These are phyloP conservation scores for Indicator indicator DNA, from an alignment of 2,113 vertebrate genomes.

Conservation along the genomic window DNA sequence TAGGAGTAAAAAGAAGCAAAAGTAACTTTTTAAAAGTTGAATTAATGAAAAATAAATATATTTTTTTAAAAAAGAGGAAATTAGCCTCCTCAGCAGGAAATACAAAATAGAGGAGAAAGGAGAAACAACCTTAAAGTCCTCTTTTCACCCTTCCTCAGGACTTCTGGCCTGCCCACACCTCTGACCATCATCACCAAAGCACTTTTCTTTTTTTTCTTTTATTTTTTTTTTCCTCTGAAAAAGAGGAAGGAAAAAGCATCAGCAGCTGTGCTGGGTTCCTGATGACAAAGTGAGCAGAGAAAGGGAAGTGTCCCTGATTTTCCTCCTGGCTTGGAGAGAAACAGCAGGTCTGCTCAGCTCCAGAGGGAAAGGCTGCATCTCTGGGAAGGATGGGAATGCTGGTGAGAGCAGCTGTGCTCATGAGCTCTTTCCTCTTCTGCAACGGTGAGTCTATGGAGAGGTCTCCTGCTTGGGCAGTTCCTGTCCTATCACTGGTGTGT, in stretches of 20 bases:
- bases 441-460: not conserved
- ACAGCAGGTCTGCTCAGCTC: fast-evolving
- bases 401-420: fast-evolving
- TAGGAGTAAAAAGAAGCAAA: not conserved
- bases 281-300: not conserved
- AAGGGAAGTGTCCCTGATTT: not conserved
- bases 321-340: not conserved
- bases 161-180: not conserved
- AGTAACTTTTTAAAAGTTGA: not conserved
- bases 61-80: not conserved
- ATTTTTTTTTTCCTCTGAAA: not conserved
- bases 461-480: not conserved
- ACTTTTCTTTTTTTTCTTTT: not conserved
- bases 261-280: not conserved
- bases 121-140: not conserved
- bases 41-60: too few relatives aligned
- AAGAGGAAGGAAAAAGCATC: conserved; percentile 7
- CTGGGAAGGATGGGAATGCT: not conserved
- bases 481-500: not conserved
- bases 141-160: not conserved
- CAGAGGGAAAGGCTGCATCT: not conserved
- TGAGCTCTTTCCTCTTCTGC: not conserved
- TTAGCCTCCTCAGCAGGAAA: not conserved
- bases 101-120: fast-evolving
- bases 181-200: not conserved